Evolutionary conservation across 2,888 invertebrate species (phyloP), one percentile per base, ranked within the genome.

Genomic region (Macropis europaea): DNA sequence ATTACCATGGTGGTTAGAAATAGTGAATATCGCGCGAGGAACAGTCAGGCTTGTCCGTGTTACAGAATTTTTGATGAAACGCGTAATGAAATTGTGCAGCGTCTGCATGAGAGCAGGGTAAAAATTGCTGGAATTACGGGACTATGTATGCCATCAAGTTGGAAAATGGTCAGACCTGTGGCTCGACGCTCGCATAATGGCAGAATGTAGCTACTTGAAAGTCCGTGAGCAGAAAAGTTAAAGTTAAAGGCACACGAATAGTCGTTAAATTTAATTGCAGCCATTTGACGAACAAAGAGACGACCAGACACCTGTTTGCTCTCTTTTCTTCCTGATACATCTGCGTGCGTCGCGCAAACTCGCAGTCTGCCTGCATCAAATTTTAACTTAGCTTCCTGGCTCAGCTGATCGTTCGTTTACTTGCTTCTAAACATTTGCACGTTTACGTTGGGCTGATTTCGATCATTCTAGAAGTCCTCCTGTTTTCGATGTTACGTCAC

Each of bases 251-350:
- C 73, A 72, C 61, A 57, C 63, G 80, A 73, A 75, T 81, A 79
- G 82, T 84, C 80, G 83, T 83, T 82, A 82, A 82, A 84, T 84
- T 84, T 82, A 83, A 83, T 82, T 79, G 76, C 76, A 47, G 61
- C 68, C 71, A 69, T 80, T 73, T 77, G 78, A 82, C 64, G 64
- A 63, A 62, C 47, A 61, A 50, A 53, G 73, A 77, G 64, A 74
- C 66, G 52, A 43, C 81, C 80, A 77, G 80, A 85, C 86, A 86
- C 84, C 86, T 86, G 85, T 86, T 86, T 86, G 86, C 85, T 85
- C 85, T 85, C 82, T 81, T 50, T 77, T 60, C 74, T 74, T 68
- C 38, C 61, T 40, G 32, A 54, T 60, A 53, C 53, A 56, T 76
- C 40, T 59, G 59, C 61, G 32, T 47, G 9, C 28, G 30, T 40